Evolutionary conservation across 37 sponge, comb jelly and placozoan genomes (phyloP).

Genomic region (Mnemiopsis leidyi): DNA sequence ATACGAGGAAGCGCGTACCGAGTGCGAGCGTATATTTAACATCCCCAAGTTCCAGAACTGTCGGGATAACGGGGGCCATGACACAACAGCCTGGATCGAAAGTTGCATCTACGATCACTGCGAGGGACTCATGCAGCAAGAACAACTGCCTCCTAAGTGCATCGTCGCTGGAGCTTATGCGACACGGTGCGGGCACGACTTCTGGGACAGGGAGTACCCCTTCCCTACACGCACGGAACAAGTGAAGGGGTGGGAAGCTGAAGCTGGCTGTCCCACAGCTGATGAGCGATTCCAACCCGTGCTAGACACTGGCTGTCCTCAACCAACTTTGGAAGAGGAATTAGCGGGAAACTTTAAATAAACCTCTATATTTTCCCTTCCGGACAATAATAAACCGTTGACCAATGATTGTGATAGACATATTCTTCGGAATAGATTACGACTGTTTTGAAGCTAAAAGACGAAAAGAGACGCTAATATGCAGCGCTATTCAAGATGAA

Average conservation of each 20-base stretch:
- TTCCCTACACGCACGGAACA: neutral
- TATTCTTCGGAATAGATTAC: no score
- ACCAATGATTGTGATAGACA: no score
- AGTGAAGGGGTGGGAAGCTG: slow-evolving; percentile 10
- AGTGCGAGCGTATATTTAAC: slow-evolving; percentile 11
- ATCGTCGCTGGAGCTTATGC: slow-evolving; percentile 42
- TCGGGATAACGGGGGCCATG: neutral
- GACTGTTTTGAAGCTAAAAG: no score
- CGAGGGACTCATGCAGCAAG: neutral
- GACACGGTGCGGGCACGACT: neutral
- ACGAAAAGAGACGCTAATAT: no score
- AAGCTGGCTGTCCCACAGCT: neutral
- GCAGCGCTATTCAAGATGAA: no score
- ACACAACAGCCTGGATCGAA: neutral
- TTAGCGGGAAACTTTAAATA: neutral
- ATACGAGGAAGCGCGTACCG: neutral
- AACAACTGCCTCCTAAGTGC: slow-evolving; percentile 9
- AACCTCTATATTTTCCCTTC: no score
- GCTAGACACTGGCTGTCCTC: slow-evolving; percentile 47
- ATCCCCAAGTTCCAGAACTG: neutral
- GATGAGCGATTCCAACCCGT: neutral
- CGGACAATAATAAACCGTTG: no score
- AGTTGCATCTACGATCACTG: slow-evolving; percentile 15
- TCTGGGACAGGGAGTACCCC: neutral
- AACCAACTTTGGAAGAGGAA: slow-evolving; percentile 3